phyloP scores from a whole-genome alignment of 2,113 vertebrate species.

The Pseudolaguvia tuberculata region DNA sequence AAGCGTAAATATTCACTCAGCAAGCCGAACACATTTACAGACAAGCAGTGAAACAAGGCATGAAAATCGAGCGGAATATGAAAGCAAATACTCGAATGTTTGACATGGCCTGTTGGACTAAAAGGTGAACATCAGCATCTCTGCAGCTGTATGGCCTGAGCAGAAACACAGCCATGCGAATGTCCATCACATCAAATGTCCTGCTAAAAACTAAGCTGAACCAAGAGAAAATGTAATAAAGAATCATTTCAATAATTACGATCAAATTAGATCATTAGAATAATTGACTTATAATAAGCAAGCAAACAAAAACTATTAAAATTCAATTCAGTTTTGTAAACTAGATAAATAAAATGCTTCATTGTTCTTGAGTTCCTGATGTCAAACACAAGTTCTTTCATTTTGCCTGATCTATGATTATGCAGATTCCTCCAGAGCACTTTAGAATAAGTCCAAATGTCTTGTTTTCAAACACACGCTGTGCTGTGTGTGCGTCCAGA shows the following conservation, averaged over 20 bases:
- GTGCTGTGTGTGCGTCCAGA: conserved; percentile 44
- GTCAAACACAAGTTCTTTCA: conserved; percentile 20
- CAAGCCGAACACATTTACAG: conserved; percentile 54
- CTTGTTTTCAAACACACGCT: conserved; percentile 65
- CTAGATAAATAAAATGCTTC: conserved; percentile 16
- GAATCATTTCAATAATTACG: neutral
- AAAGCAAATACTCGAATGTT: conserved; percentile 34
- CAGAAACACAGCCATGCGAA: neutral
- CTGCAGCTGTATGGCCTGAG: conserved; percentile 6
- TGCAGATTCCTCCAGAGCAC: conserved; percentile 62
- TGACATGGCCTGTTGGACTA: conserved; percentile 36
- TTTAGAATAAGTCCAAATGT: conserved; percentile 59
- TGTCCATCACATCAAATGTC: neutral
- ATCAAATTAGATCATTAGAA: neutral
- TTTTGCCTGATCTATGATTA: conserved; percentile 37
- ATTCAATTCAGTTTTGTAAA: neutral
- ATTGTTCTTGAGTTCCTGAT: conserved; percentile 29
- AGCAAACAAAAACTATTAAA: neutral
- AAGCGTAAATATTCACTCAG: conserved; percentile 62
- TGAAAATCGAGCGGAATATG: conserved; percentile 45
- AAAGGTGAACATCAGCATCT: conserved; percentile 13
- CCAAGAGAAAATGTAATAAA: neutral
- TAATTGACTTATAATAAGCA: neutral
- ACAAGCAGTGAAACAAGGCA: conserved; percentile 64
- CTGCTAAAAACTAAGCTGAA: neutral